These are phyloP conservation scores for Epizoanthus illoricatus DNA, from an alignment of 92 coral and sea anemone species.

Conservation along the genomic window DNA sequence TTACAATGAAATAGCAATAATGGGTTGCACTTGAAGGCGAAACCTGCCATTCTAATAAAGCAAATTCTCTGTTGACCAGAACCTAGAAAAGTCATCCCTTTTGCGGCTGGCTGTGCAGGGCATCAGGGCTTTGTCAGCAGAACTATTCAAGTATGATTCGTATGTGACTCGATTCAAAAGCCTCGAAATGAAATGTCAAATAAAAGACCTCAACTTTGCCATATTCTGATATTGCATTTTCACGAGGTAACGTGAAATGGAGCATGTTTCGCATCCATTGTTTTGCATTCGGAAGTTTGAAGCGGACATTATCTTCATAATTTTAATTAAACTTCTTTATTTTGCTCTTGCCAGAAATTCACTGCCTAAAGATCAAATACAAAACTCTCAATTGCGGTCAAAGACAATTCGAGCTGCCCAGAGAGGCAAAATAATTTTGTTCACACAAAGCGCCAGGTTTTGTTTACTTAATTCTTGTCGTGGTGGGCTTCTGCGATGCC, in stretches of 20 bases:
- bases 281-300: slow-evolving; percentile 22
- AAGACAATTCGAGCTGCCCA: neutral
- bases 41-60: slow-evolving; percentile 19
- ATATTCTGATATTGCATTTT: slow-evolving; percentile 32
- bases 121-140: neutral
- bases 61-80: slow-evolving; percentile 14
- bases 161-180: neutral
- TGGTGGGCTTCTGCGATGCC: slow-evolving; percentile 23
- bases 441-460: slow-evolving; percentile 23
- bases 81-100: neutral
- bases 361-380: slow-evolving; percentile 2
- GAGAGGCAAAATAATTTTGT: neutral
- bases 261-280: slow-evolving; percentile 8
- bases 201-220: neutral
- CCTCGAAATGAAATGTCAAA: slow-evolving; percentile 7
- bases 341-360: neutral
- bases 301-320: slow-evolving; percentile 8
- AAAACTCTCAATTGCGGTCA: slow-evolving; percentile 3
- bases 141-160: neutral
- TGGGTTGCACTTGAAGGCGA: slow-evolving; percentile 35
- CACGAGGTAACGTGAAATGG: slow-evolving; percentile 30
- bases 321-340: slow-evolving; percentile 19
- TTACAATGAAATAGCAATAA: slow-evolving; percentile 28
- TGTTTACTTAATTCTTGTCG: slow-evolving; percentile 36
- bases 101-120: neutral